These are phyloP conservation scores for Cavia aperea DNA, from an alignment of 2,113 vertebrate species.

Conservation along the genomic window DNA sequence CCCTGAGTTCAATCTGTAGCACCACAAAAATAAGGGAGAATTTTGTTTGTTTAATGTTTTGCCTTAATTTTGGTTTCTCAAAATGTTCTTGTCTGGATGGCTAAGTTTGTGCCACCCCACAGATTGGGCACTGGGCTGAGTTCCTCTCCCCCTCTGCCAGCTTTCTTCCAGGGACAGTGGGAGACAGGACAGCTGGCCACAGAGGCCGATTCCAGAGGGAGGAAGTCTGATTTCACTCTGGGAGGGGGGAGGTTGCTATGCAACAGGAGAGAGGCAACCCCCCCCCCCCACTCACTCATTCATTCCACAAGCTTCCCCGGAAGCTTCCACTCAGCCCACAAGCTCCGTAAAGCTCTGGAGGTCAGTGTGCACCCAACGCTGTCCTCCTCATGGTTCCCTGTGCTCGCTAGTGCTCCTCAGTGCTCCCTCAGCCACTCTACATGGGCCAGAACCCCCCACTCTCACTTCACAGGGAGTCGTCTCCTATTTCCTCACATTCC, in stretches of 20 bases:
- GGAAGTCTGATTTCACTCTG: not conserved
- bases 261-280: not conserved
- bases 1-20: not conserved
- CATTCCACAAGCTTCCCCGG: not conserved
- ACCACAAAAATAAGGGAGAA: not conserved
- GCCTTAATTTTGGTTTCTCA: not conserved
- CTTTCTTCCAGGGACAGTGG: not conserved
- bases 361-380: not conserved
- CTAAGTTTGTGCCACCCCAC: not conserved
- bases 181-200: not conserved
- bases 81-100: not conserved
- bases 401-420: not conserved
- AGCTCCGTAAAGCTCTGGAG: not conserved
- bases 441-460: not conserved
- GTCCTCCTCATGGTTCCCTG: accelerated
- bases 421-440: not conserved
- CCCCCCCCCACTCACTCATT: not conserved
- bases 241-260: not conserved
- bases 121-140: not conserved
- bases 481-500: not conserved
- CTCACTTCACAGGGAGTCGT: not conserved
- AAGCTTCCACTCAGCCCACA: not conserved
- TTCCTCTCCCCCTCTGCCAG: too few relatives aligned
- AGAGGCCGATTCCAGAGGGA: not conserved
- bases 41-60: not conserved